Evolutionary conservation across 2,797 vertebrate genomes (phyloP).

Genomic region (Gallirallus australis): DNA sequence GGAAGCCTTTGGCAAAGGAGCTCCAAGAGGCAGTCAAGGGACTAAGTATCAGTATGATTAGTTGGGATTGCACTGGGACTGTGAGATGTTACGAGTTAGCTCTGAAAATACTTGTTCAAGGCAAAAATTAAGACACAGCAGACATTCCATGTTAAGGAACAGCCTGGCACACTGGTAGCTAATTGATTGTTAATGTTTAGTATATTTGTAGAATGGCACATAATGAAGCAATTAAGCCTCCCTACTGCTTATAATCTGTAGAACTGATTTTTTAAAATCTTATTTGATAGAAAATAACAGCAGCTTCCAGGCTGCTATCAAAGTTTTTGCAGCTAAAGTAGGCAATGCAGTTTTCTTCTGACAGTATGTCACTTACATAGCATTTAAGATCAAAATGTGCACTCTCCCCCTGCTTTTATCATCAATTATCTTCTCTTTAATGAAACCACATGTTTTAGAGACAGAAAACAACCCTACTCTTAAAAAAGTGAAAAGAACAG

Average conservation of each 20-base stretch:
- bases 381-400: neutral
- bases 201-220: constrained; percentile 5
- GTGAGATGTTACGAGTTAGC: neutral
- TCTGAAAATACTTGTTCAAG: constrained; percentile 9
- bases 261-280: neutral
- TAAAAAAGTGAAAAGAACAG: neutral
- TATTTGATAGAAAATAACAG: constrained; percentile 14
- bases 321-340: neutral
- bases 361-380: neutral
- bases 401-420: neutral
- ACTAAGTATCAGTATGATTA: neutral
- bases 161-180: neutral
- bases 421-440: constrained; percentile 6
- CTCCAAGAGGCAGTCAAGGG: neutral
- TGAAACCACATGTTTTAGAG: neutral
- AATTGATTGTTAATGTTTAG: constrained; percentile 15
- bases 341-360: neutral
- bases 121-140: constrained; percentile 30
- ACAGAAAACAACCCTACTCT: neutral
- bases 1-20: neutral
- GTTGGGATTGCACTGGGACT: neutral
- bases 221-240: constrained; percentile 49
- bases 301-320: neutral
- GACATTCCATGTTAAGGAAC: neutral
- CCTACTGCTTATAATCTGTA: neutral